Base-by-base conservation (phyloP, 2,113 vertebrate species). In the Hemicordylus capensis region DNA sequence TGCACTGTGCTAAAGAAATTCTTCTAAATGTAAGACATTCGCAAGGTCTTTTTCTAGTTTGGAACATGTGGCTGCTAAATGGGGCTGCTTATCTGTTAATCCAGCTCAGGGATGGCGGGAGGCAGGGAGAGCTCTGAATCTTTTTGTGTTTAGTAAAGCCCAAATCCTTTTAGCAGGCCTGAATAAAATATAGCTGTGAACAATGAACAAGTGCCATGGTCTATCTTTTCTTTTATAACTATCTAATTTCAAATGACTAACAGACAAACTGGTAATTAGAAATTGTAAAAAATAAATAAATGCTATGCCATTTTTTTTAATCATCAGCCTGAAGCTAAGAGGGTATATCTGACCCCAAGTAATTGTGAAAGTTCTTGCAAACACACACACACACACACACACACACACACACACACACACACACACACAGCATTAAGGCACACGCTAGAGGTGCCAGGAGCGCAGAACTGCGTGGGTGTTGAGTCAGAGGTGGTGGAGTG, bases 61-160 rank as follows among this genome's bases (percentile, higher is more conserved):
- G 42, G 67, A 63, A 39, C n/a, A 88, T 91, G 89, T 88, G 89
- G 86, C 87, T 92, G 85, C 77, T 86, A 90, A 89, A 58, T 80
- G 24, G 84, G 81, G 78, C 92, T 93, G 89, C 89, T 92, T 81
- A 72, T 74, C 85, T 86, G 85, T 81, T 94, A 90, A 92, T 92
- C 87, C 76, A 88, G 14, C 92, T 89, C 73, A 89, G 89, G 84
- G 86, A 12, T 6, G 48, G 48, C 12, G 48, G 48, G 48, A 12
- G 48, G 48, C n/a, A n/a, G 89, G 87, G 90, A 88, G 91, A 73
- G 87, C 85, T 89, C 87, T 89, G 86, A 90, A 94, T 87, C 85
- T 87, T 93, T 88, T 34, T 90, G 91, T 92, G 81, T 81, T 70
- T 76, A 90, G 81, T 84, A 89, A 91, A 88, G 48, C 73, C 87